Evolutionary conservation across 2,797 vertebrate genomes (phyloP), one percentile per base, ranked within the genome.

Genomic region (Alectoris magna): DNA sequence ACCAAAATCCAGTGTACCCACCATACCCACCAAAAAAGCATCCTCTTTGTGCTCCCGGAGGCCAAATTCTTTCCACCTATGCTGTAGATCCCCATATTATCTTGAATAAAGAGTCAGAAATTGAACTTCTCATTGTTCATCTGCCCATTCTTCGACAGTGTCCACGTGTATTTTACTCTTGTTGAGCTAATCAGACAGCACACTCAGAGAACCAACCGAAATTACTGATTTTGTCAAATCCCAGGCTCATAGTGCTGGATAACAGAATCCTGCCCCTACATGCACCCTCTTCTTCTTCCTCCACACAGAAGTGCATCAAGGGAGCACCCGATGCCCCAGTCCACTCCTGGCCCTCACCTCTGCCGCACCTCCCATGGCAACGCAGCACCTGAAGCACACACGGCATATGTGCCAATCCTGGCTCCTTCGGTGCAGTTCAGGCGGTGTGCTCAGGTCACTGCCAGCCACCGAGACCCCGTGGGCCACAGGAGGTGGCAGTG

Each of bases 321-420:
- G 41, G 51, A 64, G 27, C 4, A 4, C 26, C 34, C 8, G 0
- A 0, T 1, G 4, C 29, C 51, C 19, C 3, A 0, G 3, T 1
- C 6, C 0, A 0, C 29, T 49, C 34, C 0, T 2, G 7, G 63
- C 63, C 38, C 49, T 68, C 4, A 0, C 8, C 27, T 24, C 39
- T 10, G 14, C 2, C 3, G 43, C 67, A 31, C 4, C 74, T 55
- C 16, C 76, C 34, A 1, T 9, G 56, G 72, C 49, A 49, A 29
- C 0, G 9, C 26, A 70, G n/a, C 51, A 29, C 13, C 1, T 0
- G 27, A 18, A 29, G 27, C 27, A 27, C 49, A 15, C 26, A 9
- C 15, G 49, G 41, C 63, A 70, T 60, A 10, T 7, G 38, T 48
- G 55, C 51, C 56, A 14, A 0, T 43, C 5, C 55, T 8, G 16